Base-by-base conservation (phyloP, 2,888 invertebrate species). In the Acanthopleura granulata region DNA sequence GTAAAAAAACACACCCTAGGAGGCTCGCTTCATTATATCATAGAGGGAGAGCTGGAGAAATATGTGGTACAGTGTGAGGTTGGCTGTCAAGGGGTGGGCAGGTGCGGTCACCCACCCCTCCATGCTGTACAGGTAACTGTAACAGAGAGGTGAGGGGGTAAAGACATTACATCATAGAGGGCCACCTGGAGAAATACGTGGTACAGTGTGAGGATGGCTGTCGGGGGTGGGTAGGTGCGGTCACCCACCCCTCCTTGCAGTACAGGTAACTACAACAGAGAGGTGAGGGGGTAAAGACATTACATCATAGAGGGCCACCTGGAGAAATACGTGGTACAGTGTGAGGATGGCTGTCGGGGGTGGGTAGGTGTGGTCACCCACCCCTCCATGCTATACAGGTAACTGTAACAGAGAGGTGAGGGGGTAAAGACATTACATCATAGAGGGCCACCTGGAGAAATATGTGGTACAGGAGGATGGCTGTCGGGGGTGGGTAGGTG, bases 271-370 rank as follows among this genome's bases (percentile, higher is more conserved):
- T 40, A 40, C 9, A 9, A 40, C 40, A 6, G 61, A 57, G 80
- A 78, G 12, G 61, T 82, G 22, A 69, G 73, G 22, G 80, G 79
- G 74, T 62, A 40, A 0, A 70, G 84, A 29, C 79, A 79, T 73
- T 85, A 85, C 57, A 72, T 84, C n/a, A 66, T 85, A 50, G 85
- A 85, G 75, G 80, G 84, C 0, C 76, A 80, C 29, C 79, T 82
- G 49, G 83, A 81, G 62, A 40, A 40, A 40, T 40, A 40, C 9
- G 40, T 9, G 40, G 40, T 40, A 40, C 40, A 40, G 9, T 40
- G 9, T 40, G 40, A 40, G 9, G 40, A 40, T 40, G 4, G 40
- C 40, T 40, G 40, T 40, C 40, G 9, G 40, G 40, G 40, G 40
- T 40, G 9, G 40, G 9, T 9, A 40, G 9, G 40, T 40, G 40